phyloP scores from a whole-genome alignment of 2,113 vertebrate genomes.

The Plectropomus leopardus region DNA sequence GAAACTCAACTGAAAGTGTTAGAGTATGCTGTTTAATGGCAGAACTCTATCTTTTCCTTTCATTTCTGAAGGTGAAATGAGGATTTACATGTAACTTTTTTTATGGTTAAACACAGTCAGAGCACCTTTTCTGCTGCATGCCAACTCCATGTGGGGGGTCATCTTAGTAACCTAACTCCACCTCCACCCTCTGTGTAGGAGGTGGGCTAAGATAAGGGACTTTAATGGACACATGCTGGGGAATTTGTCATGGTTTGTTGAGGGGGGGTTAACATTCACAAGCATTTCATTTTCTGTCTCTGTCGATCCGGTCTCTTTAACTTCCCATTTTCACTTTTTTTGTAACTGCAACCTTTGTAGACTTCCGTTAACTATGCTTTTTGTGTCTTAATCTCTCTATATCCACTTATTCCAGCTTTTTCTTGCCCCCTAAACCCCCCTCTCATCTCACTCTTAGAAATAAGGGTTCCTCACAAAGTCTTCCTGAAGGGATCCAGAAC shows the following conservation, averaged over 20 bases:
- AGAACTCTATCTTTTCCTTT: background rate
- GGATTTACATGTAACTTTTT: background rate
- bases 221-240: slow-evolving; percentile 60
- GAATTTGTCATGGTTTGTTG: slow-evolving; percentile 58
- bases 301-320: background rate
- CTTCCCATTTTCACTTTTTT: slow-evolving; percentile 22
- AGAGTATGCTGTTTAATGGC: background rate
- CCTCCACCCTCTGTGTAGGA: slow-evolving; percentile 48
- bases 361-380: background rate
- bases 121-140: background rate
- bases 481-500: too few relatives aligned
- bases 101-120: background rate
- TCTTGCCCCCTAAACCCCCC: background rate
- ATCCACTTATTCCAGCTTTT: background rate
- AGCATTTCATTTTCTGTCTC: slow-evolving; percentile 7
- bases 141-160: slow-evolving; percentile 55
- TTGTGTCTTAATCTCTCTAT: background rate
- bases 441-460: background rate
- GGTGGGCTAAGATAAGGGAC: slow-evolving; percentile 60
- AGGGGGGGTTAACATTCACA: slow-evolving; percentile 37
- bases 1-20: background rate
- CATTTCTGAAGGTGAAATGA: background rate
- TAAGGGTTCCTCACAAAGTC: too few relatives aligned
- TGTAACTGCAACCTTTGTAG: background rate
- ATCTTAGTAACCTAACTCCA: slow-evolving; percentile 58